phyloP scores from a whole-genome alignment of 2,113 vertebrate species.

The Etheostoma cragini region DNA sequence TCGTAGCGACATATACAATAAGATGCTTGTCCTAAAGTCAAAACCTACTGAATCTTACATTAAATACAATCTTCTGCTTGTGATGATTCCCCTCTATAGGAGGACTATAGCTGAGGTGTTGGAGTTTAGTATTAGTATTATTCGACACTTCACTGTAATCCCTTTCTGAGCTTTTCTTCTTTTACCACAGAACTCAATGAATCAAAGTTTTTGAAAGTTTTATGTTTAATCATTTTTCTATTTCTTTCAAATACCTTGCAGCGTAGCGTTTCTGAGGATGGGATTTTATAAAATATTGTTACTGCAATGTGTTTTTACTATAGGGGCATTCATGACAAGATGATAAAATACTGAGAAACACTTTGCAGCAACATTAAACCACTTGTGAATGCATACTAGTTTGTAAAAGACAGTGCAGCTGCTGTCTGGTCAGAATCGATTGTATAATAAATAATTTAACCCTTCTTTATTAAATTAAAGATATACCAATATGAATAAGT shows the following conservation, averaged over 20 bases:
- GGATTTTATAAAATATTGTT: background rate
- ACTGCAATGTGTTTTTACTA: background rate
- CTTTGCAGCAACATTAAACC: background rate
- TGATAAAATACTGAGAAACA: background rate
- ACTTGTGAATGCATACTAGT: background rate
- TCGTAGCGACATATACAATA: constrained; percentile 28
- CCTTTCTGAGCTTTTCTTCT: constrained; percentile 16
- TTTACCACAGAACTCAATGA: constrained; percentile 5
- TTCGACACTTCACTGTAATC: constrained; percentile 1
- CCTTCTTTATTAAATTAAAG: background rate
- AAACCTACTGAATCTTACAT: constrained; percentile 30
- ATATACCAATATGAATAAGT: background rate
- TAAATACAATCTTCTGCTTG: constrained; percentile 18
- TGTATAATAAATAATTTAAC: no score
- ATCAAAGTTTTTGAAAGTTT: background rate
- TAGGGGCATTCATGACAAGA: background rate
- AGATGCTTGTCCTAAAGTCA: constrained; percentile 10
- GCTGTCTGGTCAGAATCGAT: no score
- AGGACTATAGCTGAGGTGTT: background rate
- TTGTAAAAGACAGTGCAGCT: background rate
- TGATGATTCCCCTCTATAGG: constrained; percentile 20
- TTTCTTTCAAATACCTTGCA: background rate
- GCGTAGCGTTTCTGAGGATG: background rate
- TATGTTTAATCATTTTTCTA: background rate
- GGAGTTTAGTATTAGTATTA: background rate